These are phyloP conservation scores for Oreochromis tanganicae DNA, from an alignment of 2,113 vertebrate species.

Conservation along the genomic window DNA sequence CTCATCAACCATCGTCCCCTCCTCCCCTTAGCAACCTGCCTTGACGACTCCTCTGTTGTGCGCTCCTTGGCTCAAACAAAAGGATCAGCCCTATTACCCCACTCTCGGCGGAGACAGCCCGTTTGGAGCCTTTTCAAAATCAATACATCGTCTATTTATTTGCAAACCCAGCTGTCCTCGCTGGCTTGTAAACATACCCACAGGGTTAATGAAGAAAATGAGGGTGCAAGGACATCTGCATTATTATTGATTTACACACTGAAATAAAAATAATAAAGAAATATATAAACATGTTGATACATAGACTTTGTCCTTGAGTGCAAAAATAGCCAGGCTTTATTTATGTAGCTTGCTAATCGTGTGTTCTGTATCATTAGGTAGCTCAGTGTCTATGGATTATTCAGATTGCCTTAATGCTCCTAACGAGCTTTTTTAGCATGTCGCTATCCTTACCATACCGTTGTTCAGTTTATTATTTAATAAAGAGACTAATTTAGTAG, in stretches of 20 bases:
- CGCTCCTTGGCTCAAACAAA: constrained; percentile 64
- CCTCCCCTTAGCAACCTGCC: constrained; percentile 64
- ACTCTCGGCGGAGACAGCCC: not conserved
- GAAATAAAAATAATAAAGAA: not conserved
- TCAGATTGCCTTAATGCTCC: not conserved
- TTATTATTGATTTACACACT: not conserved
- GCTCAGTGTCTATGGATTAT: not conserved
- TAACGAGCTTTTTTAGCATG: not conserved
- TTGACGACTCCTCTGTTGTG: constrained; percentile 70
- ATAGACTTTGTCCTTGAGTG: not conserved
- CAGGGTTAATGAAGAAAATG: not conserved
- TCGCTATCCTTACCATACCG: not conserved
- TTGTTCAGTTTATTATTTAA: not conserved
- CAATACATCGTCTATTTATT: constrained; percentile 40
- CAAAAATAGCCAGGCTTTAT: not conserved
- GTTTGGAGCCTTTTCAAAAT: constrained; percentile 40
- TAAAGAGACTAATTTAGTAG: not conserved
- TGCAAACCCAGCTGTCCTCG: constrained; percentile 6
- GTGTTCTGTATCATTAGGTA: not conserved
- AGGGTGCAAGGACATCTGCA: not conserved
- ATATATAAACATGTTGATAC: not conserved
- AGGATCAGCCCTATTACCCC: constrained; percentile 10
- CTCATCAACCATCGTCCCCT: constrained; percentile 53
- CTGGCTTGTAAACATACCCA: not conserved
- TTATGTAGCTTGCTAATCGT: not conserved